phyloP scores from a whole-genome alignment of 2,797 vertebrate species.

The Liparis tanakae region DNA sequence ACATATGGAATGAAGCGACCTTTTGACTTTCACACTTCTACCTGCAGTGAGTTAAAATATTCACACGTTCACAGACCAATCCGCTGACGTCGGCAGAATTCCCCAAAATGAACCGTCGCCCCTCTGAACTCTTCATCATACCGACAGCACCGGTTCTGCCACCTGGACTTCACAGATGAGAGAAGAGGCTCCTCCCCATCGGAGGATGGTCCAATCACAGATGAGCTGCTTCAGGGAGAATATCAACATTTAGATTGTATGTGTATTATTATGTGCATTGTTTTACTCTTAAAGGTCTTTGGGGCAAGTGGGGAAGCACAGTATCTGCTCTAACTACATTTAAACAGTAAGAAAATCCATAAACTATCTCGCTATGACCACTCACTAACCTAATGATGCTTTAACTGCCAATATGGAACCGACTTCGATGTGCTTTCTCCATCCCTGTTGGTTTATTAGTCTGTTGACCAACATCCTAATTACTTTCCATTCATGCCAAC shows the following conservation, averaged over 20 bases:
- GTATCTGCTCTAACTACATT: conserved; percentile 54
- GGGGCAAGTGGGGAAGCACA: conserved; percentile 17
- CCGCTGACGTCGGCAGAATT: conserved; percentile 16
- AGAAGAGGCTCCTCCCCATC: conserved; percentile 11
- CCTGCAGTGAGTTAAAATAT: conserved; percentile 19
- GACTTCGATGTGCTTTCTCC: conserved; percentile 38
- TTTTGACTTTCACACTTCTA: conserved; percentile 38
- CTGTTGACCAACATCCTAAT: conserved; percentile 58
- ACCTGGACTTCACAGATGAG: conserved; percentile 12
- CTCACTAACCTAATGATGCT: conserved; percentile 47
- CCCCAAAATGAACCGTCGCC: conserved; percentile 23
- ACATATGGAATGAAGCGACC: conserved; percentile 38
- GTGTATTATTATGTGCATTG: conserved; percentile 20
- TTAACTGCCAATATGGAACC: conserved; percentile 42
- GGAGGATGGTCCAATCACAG: conserved; percentile 13
- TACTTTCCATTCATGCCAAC: conserved; percentile 57
- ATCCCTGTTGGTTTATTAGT: conserved; percentile 51
- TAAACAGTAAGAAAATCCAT: conserved; percentile 68
- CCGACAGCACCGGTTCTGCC: conserved; percentile 6
- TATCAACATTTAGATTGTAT: conserved; percentile 18
- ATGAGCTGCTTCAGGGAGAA: conserved; percentile 20
- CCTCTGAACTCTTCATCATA: conserved; percentile 10
- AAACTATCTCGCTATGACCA: conserved; percentile 61
- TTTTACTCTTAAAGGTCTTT: conserved; percentile 46
- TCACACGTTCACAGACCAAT: conserved; percentile 6